phyloP scores from a whole-genome alignment of 2,797 vertebrate species.

The Macropodus opercularis region DNA sequence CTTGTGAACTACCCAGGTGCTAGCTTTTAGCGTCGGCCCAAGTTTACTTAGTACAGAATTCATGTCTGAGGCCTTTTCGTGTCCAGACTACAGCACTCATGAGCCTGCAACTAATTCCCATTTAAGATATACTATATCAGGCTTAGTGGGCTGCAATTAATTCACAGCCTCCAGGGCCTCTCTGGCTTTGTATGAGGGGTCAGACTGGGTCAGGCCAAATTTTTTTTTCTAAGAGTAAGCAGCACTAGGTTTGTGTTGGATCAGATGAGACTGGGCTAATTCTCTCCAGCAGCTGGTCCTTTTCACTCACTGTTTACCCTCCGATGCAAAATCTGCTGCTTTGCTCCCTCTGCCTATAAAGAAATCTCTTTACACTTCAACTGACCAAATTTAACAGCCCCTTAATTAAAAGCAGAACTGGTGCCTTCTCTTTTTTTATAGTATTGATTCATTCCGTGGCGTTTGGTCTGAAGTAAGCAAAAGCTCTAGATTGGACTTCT shows the following conservation, averaged over 20 bases:
- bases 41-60: slow-evolving; percentile 48
- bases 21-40: slow-evolving; percentile 22
- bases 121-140: slow-evolving; percentile 79
- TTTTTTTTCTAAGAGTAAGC: slow-evolving; percentile 77
- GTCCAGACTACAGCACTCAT: slow-evolving; percentile 39
- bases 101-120: slow-evolving; percentile 62
- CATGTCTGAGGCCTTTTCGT: slow-evolving; percentile 44
- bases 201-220: slow-evolving; percentile 81
- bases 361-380: slow-evolving; percentile 75
- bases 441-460: slow-evolving; percentile 64
- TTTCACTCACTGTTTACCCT: slow-evolving; percentile 83
- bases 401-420: slow-evolving; percentile 78
- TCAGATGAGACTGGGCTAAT: slow-evolving; percentile 80
- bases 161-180: slow-evolving; percentile 83
- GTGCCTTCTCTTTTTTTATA: slow-evolving; percentile 53
- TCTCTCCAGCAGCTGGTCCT: slow-evolving; percentile 84
- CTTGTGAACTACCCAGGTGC: slow-evolving; percentile 23
- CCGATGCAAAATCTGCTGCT: slow-evolving; percentile 77
- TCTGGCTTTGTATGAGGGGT: slow-evolving; percentile 82
- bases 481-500: slow-evolving; percentile 52
- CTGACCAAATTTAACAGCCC: slow-evolving; percentile 76
- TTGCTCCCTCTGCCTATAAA: slow-evolving; percentile 72
- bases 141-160: slow-evolving; percentile 83
- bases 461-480: slow-evolving; percentile 64
- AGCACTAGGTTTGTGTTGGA: slow-evolving; percentile 81